Conservation (phyloP, 1,140 invertebrate genomes). For the Contarinia nasturtii region DNA sequence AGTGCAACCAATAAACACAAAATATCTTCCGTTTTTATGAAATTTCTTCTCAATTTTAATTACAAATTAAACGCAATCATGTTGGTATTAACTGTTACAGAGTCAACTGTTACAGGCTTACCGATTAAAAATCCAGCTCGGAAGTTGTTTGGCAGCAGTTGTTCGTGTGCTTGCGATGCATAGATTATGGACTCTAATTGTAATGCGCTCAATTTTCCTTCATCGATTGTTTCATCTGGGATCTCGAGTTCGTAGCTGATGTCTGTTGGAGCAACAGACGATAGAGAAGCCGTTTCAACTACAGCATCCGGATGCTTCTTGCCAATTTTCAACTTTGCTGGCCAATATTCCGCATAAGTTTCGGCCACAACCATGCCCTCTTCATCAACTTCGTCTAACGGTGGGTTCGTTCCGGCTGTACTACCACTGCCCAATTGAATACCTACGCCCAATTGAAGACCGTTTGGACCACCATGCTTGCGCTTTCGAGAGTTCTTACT, state of each 20-base stretch:
- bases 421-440: too few species aligned
- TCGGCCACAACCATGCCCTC: constrained; percentile 89
- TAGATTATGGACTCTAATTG: constrained; percentile 91
- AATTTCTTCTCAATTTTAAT: too few species aligned
- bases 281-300: constrained; percentile 88
- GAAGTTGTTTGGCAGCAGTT: constrained; percentile 68
- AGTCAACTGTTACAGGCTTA: constrained; percentile 16
- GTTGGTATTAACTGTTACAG: not conserved
- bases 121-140: constrained; percentile 70
- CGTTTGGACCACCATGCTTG: too few species aligned
- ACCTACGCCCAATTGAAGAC: too few species aligned
- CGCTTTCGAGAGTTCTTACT: too few species aligned
- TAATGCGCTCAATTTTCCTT: constrained; percentile 72
- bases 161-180: constrained; percentile 81
- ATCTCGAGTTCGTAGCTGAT: constrained; percentile 74
- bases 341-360: constrained; percentile 92
- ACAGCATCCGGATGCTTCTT: constrained; percentile 91
- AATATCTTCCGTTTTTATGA: too few species aligned
- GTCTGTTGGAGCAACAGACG: constrained; percentile 81
- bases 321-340: constrained; percentile 79
- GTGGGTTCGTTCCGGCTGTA: too few species aligned
- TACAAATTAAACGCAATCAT: too few species aligned
- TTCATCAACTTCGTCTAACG: constrained; percentile 28
- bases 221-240: constrained; percentile 63
- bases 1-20: too few species aligned